Evolutionary conservation across 2,888 invertebrate species (phyloP).

Genomic region (Cantharis lateralis): DNA sequence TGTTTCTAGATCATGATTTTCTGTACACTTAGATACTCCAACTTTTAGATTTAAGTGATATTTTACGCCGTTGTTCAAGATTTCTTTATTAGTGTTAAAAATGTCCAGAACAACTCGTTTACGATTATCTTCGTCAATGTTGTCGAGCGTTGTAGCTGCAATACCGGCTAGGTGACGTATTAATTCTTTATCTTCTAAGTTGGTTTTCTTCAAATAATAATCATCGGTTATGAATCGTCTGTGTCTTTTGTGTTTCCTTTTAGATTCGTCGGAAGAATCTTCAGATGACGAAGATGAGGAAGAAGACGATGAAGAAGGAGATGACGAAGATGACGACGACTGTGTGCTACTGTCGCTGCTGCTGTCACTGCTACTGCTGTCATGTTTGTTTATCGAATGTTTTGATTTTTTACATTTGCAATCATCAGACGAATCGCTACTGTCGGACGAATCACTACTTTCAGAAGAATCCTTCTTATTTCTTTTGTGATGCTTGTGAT

Average conservation of each 20-base stretch:
- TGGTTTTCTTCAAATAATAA: slow-evolving; percentile 40
- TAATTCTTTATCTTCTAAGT: slow-evolving; percentile 41
- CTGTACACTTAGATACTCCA: slow-evolving; percentile 55
- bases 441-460: slow-evolving; percentile 23
- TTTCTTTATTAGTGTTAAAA: slow-evolving; percentile 53
- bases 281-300: slow-evolving; percentile 13
- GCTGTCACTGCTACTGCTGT: background rate
- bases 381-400: slow-evolving; percentile 8
- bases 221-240: slow-evolving; percentile 32
- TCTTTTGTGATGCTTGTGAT: slow-evolving; percentile 21
- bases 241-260: slow-evolving; percentile 11
- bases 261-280: slow-evolving; percentile 14
- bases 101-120: slow-evolving; percentile 58
- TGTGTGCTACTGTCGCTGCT: background rate
- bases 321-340: background rate
- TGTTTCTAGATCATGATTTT: slow-evolving; percentile 33
- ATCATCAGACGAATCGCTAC: slow-evolving; percentile 25
- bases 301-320: background rate
- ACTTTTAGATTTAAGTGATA: slow-evolving; percentile 56
- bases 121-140: slow-evolving; percentile 58
- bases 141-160: slow-evolving; percentile 57
- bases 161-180: slow-evolving; percentile 55
- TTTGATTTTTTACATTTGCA: slow-evolving; percentile 17
- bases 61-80: slow-evolving; percentile 49
- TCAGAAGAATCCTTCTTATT: background rate